These are phyloP conservation scores for Argyrosomus japonicus DNA, from an alignment of 2,113 vertebrate genomes.

Conservation along the genomic window DNA sequence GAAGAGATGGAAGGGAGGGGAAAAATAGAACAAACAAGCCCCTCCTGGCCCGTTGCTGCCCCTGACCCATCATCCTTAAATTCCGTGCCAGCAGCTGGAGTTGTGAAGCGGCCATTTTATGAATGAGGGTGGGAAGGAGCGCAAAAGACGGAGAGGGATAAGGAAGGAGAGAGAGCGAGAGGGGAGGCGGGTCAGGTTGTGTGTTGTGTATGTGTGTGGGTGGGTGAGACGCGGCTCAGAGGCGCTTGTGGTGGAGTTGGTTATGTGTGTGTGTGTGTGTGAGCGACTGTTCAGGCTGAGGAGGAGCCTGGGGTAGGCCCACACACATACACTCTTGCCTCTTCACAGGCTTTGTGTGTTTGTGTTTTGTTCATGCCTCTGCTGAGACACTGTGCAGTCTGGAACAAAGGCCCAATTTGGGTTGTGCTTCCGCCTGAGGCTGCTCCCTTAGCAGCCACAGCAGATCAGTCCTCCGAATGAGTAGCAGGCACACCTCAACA, in stretches of 20 bases:
- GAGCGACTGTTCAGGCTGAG: slow-evolving; percentile 51
- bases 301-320: slow-evolving; percentile 68
- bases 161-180: slow-evolving; percentile 53
- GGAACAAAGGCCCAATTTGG: slow-evolving; percentile 71
- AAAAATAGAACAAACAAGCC: slow-evolving; percentile 67
- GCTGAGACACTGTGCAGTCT: slow-evolving; percentile 58
- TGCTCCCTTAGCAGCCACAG: slow-evolving; percentile 61
- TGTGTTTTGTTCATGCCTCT: slow-evolving; percentile 72
- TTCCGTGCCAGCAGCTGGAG: slow-evolving; percentile 79
- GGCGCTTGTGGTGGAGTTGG: slow-evolving; percentile 75
- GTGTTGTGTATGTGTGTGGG: slow-evolving; percentile 72
- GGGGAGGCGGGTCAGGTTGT: slow-evolving; percentile 72
- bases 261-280: slow-evolving; percentile 49
- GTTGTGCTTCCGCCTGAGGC: slow-evolving; percentile 56
- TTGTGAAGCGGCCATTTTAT: slow-evolving; percentile 82
- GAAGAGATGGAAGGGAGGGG: slow-evolving; percentile 20
- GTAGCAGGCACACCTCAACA: slow-evolving; percentile 44
- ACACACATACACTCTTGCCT: slow-evolving; percentile 67
- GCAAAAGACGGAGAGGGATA: slow-evolving; percentile 39
- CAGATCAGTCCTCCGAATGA: slow-evolving; percentile 34
- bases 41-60: slow-evolving; percentile 67
- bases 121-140: slow-evolving; percentile 72
- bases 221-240: slow-evolving; percentile 72
- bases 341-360: slow-evolving; percentile 72
- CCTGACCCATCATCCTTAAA: slow-evolving; percentile 76